Evolutionary conservation across 2,888 invertebrate genomes (phyloP), one percentile per base, ranked within the genome.

Genomic region (Oligia strigilis): DNA sequence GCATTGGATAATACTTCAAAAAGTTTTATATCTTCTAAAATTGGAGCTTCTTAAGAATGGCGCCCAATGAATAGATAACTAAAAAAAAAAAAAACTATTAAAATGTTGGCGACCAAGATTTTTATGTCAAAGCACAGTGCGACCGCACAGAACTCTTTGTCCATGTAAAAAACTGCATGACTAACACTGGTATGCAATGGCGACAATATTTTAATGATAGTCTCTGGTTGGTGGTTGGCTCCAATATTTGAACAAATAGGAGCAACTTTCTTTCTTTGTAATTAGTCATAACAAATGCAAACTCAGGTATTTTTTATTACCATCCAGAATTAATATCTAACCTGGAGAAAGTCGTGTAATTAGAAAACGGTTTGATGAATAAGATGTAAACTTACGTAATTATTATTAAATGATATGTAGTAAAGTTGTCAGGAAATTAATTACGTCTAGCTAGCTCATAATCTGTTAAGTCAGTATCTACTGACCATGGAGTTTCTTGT

Each of bases 301-400:
- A 71, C n/a, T 86, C 66, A 78, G 29, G 65, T 77, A 77, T 82
- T 86, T 87, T 83, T 84, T 86, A 89, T 86, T 73, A 72, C 76
- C 14, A 78, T 70, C 65, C 14, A 72, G 76, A 70, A 80, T 84
- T 77, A 40, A 80, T 67, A 78, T 74, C 65, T 49, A 74, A 67
- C 43, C 65, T 74, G 80, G 88, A 88, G 88, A 88, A 88, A 88
- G 89, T 88, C 4, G 40, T 43, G 88, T 87, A 83, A 86, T 88
- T 88, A 88, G 83, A 88, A 89, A 89, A 88, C 81, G 62, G 67
- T 83, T 75, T 72, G 72, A 76, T 89, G 66, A 85, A 87, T 85
- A 83, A 80, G 82, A 85, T 79, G 84, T 78, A 43, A 72, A 65
- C 80, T 85, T 86, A 88, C 43, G 49, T 89, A 78, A 87, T 77